These are phyloP conservation scores for Tragulus kanchil DNA, from an alignment of 2,113 vertebrate genomes.

Conservation along the genomic window DNA sequence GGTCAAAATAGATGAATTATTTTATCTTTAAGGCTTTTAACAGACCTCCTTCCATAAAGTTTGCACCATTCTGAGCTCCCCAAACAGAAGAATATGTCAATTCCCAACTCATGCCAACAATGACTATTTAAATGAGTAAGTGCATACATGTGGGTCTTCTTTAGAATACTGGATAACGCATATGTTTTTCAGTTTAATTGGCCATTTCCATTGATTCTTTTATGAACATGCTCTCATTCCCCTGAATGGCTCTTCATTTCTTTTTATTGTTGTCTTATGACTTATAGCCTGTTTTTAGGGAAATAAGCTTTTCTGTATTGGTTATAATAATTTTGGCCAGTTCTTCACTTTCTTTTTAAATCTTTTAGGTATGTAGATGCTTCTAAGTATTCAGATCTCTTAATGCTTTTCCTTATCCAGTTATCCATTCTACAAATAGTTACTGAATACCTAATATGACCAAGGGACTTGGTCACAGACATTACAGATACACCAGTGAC, in stretches of 20 bases:
- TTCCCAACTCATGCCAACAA: slow-evolving; percentile 38
- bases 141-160: neutral
- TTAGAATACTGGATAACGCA: slow-evolving; percentile 37
- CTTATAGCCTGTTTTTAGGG: slow-evolving; percentile 43
- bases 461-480: neutral
- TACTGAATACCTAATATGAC: slow-evolving; percentile 1
- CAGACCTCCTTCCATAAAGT: slow-evolving; percentile 56
- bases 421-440: slow-evolving; percentile 23
- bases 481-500: neutral
- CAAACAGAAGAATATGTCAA: slow-evolving; percentile 47
- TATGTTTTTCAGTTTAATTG: slow-evolving; percentile 61
- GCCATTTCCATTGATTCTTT: slow-evolving; percentile 65
- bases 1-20: slow-evolving; percentile 37
- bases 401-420: neutral
- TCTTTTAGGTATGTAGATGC: neutral
- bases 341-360: slow-evolving; percentile 58
- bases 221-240: slow-evolving; percentile 50
- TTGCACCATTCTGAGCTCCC: neutral
- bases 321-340: slow-evolving; percentile 43
- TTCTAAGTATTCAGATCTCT: slow-evolving; percentile 33
- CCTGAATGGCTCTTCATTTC: slow-evolving; percentile 43
- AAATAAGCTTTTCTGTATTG: neutral
- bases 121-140: slow-evolving; percentile 69
- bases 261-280: slow-evolving; percentile 17
- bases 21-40: slow-evolving; percentile 63